Base-by-base conservation (phyloP, 2,797 vertebrate species). In the Morus bassanus region DNA sequence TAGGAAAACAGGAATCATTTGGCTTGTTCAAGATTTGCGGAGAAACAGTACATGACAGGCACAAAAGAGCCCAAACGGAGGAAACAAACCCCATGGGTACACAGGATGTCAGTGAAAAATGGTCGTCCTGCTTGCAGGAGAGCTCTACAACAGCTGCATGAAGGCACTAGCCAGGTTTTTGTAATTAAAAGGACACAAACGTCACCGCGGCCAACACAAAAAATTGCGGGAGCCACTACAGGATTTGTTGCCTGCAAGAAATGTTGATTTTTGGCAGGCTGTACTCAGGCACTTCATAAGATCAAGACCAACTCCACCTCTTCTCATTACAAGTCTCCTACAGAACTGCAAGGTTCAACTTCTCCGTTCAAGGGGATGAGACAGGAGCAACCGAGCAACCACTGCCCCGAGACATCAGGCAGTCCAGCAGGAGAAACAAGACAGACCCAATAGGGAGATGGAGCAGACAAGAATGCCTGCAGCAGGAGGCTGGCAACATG, bases 41-140 rank as follows among this genome's bases (percentile, higher is more conserved):
- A 91, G 73, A 92, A 94, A 77, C 39, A 78, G 61, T 93, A 93
- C 46, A 80, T 59, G 65, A 86, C 91, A 95, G 54, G 57, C 79
- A 96, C 61, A 83, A 60, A 93, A 93, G 81, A 93, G 50, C 53
- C 79, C 73, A 79, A 88, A 45, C 54, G 41, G 39, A 81, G 65
- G 54, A 90, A 94, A 82, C 35, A 67, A 91, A 73, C 2, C 74
- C 69, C 59, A 63, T 18, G 67, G 35, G 85, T 46, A 78, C 27
- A 6, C 0, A 5, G 18, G 51, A 82, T 82, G 56, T 82, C 85
- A 93, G 59, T 76, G 85, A 95, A 94, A 91, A 95, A 96, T 64
- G 50, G 83, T 33, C 85, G 88, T 79, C 46, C 27, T 86, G 67
- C 77, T 82, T 93, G 82, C 86, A 79, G 86, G 37, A 87, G 45